Evolutionary conservation across 2,797 vertebrate species (phyloP).

Genomic region (Champsocephalus esox): DNA sequence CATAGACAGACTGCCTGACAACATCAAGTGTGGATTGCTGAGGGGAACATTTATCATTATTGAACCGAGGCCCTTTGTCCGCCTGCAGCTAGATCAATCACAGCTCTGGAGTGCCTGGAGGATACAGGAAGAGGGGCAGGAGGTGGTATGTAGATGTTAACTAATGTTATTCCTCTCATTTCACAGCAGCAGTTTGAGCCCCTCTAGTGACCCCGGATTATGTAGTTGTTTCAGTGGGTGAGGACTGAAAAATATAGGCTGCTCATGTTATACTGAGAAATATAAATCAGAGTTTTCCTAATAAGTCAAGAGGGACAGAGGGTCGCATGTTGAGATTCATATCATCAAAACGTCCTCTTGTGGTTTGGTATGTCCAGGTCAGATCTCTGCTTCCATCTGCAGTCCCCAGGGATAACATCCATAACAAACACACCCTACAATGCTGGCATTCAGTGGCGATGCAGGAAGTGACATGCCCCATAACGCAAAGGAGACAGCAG

Average conservation of each 20-base stretch:
- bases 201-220: constrained; percentile 27
- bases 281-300: constrained; percentile 19
- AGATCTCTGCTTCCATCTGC: not conserved
- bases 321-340: not conserved
- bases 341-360: not conserved
- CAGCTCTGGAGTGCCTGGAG: constrained; percentile 25
- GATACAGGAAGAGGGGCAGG: constrained; percentile 13
- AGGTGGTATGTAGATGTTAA: not conserved
- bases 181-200: constrained; percentile 19
- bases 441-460: not conserved
- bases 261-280: constrained; percentile 8
- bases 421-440: not conserved
- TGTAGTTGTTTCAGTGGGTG: constrained; percentile 12
- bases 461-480: not conserved
- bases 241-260: constrained; percentile 8
- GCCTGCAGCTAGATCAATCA: constrained; percentile 54
- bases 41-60: constrained; percentile 54
- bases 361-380: not conserved
- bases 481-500: not conserved
- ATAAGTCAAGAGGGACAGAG: constrained; percentile 44
- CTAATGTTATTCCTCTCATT: constrained; percentile 5
- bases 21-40: constrained; percentile 46
- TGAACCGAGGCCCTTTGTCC: constrained; percentile 35
- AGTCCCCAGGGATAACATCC: not conserved
- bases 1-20: constrained; percentile 24